Conservation (phyloP, 2,888 invertebrate species). For the Andrena hattorfiana region DNA sequence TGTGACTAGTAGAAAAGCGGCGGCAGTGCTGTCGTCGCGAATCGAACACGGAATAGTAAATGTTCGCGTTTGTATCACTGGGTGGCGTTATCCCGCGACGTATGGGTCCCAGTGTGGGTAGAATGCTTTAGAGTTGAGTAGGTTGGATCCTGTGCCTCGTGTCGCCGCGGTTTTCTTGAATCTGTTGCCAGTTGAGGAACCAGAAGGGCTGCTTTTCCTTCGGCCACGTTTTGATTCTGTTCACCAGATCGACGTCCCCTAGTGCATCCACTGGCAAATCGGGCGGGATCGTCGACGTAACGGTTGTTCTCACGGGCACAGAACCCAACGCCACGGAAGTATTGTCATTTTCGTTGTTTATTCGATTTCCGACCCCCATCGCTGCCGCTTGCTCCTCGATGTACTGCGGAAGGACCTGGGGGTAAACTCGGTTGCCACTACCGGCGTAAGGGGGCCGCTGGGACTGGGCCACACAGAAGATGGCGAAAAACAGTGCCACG, state of each 20-base stretch:
- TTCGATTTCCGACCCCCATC: slow-evolving; percentile 85
- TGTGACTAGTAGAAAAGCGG: slow-evolving; percentile 43
- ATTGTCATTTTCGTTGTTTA: slow-evolving; percentile 81
- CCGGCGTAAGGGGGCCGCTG: slow-evolving; percentile 90
- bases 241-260: slow-evolving; percentile 88
- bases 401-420: slow-evolving; percentile 84
- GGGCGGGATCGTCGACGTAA: slow-evolving; percentile 79
- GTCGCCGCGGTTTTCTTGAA: slow-evolving; percentile 86
- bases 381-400: slow-evolving; percentile 67
- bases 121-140: neutral
- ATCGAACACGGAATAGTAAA: neutral
- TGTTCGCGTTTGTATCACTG: neutral
- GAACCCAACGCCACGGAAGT: neutral
- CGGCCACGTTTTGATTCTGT: slow-evolving; percentile 89
- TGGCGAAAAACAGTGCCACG: slow-evolving; percentile 75
- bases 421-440: slow-evolving; percentile 88
- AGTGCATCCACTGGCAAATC: slow-evolving; percentile 89
- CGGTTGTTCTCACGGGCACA: neutral
- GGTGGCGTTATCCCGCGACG: neutral
- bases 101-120: no score
- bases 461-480: slow-evolving; percentile 82
- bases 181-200: slow-evolving; percentile 89
- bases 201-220: slow-evolving; percentile 90
- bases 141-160: slow-evolving; percentile 17
- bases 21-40: slow-evolving; percentile 20